Conservation (phyloP, 2,888 invertebrate species). For the Hypomecis atomaria region DNA sequence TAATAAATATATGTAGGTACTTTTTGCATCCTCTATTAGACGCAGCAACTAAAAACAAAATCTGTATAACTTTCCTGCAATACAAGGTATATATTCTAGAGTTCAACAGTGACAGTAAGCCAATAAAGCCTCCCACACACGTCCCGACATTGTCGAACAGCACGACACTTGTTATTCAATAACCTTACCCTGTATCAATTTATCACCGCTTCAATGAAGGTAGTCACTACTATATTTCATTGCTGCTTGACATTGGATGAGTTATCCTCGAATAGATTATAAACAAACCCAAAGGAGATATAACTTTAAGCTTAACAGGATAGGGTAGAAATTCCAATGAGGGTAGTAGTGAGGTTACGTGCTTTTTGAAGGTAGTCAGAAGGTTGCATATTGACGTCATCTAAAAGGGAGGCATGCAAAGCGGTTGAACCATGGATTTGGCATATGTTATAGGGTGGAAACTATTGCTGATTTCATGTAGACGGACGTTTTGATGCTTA, state of each 20-base stretch:
- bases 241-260: constrained; percentile 71
- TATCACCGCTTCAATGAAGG: constrained; percentile 83
- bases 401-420: constrained; percentile 83
- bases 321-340: constrained; percentile 33
- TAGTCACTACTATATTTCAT: constrained; percentile 79
- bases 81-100: neutral
- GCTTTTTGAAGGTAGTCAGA: constrained; percentile 46
- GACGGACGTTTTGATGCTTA: constrained; percentile 44
- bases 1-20: no score
- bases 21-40: no score
- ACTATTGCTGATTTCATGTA: constrained; percentile 64
- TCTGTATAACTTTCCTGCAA: no score
- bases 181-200: constrained; percentile 80
- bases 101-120: neutral
- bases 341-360: constrained; percentile 37
- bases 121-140: constrained; percentile 23
- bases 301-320: neutral
- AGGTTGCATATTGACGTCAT: constrained; percentile 82
- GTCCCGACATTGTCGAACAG: constrained; percentile 45
- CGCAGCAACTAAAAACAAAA: no score
- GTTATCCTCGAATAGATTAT: constrained; percentile 56
- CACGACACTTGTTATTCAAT: constrained; percentile 82
- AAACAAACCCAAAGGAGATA: constrained; percentile 32
- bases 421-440: constrained; percentile 83
- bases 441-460: constrained; percentile 82